phyloP scores from a whole-genome alignment of 2,113 vertebrate species.

The Dipodomys ordii region DNA sequence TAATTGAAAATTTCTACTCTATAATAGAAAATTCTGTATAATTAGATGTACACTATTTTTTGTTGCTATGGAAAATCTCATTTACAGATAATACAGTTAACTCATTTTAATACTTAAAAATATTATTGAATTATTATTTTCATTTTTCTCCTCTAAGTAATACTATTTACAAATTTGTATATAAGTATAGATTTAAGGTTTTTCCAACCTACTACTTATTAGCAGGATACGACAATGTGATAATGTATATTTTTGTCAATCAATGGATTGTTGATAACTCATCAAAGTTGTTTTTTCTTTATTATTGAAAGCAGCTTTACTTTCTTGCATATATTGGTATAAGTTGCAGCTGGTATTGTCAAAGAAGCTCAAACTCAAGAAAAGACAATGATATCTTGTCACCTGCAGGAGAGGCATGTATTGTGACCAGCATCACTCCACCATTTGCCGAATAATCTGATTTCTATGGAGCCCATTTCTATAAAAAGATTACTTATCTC shows the following conservation, averaged over 20 bases:
- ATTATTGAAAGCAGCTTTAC: not conserved
- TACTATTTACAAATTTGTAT: not conserved
- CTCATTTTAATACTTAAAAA: not conserved
- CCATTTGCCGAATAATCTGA: not conserved
- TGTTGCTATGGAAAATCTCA: not conserved
- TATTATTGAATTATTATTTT: too few relatives aligned
- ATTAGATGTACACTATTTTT: conserved; percentile 15
- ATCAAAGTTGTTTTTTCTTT: not conserved
- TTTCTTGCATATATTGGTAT: not conserved
- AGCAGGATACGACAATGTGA: not conserved
- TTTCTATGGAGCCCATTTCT: not conserved
- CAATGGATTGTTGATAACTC: not conserved
- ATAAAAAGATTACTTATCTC: not conserved
- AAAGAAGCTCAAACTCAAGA: conserved; percentile 1
- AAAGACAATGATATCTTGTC: not conserved
- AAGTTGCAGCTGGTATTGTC: not conserved
- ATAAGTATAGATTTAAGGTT: not conserved
- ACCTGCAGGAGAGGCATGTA: not conserved
- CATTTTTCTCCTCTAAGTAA: not conserved
- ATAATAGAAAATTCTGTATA: not conserved
- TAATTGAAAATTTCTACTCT: not conserved
- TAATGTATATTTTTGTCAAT: not conserved
- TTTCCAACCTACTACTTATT: not conserved
- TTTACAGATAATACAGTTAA: not conserved
- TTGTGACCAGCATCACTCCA: too few relatives aligned